phyloP scores from a whole-genome alignment of 2,888 invertebrate species.

The Leucophenga maculata region DNA sequence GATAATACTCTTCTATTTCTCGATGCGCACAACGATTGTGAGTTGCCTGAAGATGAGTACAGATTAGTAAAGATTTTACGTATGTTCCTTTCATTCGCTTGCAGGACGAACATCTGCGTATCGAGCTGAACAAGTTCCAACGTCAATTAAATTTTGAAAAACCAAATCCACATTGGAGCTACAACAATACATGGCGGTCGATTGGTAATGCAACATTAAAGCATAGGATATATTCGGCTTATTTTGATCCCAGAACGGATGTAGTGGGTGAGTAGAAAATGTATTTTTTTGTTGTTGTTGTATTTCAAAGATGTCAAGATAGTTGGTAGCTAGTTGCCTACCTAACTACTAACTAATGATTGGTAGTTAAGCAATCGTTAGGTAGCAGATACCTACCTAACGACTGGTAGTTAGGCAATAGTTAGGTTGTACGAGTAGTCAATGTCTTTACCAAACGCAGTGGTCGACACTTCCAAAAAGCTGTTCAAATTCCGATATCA shows the following conservation, averaged over 20 bases:
- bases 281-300: no score
- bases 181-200: constrained; percentile 66
- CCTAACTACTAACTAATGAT: no score
- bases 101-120: constrained; percentile 60
- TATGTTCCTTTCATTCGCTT: constrained; percentile 15
- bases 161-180: constrained; percentile 62
- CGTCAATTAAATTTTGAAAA: constrained; percentile 56
- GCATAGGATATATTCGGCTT: constrained; percentile 71
- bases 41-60: constrained; percentile 43
- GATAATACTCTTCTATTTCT: constrained; percentile 64
- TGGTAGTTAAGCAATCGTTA: no score
- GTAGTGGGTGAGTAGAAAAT: constrained; percentile 51
- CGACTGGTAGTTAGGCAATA: no score
- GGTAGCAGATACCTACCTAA: no score
- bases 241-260: constrained; percentile 70
- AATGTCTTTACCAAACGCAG: no score
- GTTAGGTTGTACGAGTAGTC: no score
- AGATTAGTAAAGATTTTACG: background rate
- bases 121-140: constrained; percentile 60
- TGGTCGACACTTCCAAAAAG: no score
- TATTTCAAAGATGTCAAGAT: no score
- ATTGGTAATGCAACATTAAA: constrained; percentile 61
- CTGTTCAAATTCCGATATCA: no score
- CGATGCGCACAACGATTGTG: constrained; percentile 64
- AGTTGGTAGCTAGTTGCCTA: no score